A percentile compares a stretch with the other conserved stretches of the same genome.
phyloP scores from a whole-genome alignment of 2,113 vertebrate genomes.

The Apteryx mantelli region DNA sequence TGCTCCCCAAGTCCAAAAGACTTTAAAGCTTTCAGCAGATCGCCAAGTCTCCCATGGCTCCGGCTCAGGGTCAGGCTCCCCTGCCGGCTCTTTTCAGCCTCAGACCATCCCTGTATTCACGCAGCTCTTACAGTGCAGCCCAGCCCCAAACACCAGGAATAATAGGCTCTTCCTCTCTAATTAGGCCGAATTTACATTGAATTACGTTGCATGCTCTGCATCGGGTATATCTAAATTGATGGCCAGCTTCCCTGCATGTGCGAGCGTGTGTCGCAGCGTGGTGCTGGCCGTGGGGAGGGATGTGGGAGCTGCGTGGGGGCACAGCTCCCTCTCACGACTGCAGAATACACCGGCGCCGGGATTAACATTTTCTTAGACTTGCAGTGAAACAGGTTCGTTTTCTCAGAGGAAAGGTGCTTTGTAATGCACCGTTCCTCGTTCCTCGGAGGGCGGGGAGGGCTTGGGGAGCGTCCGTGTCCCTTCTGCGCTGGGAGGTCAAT shows the following conservation, averaged over 20 bases:
- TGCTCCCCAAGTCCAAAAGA: neutral
- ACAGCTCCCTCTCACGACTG: conserved; percentile 55
- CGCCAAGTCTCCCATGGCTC: neutral
- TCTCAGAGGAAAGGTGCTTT: neutral
- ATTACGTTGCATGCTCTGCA: neutral
- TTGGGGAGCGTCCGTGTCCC: neutral
- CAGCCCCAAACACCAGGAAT: neutral
- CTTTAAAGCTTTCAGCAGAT: no score
- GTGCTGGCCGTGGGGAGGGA: no score
- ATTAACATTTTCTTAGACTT: rapidly evolving
- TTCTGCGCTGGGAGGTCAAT: neutral
- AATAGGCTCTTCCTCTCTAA: neutral
- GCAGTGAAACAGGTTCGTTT: rapidly evolving
- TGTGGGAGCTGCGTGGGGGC: neutral
- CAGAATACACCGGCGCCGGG: neutral
- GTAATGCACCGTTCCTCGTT: no score
- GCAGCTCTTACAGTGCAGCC: neutral
- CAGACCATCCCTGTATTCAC: no score
- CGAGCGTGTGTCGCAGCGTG: no score
- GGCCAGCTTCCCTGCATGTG: neutral
- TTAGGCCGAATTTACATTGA: neutral
- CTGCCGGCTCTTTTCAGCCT: neutral
- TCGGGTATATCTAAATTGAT: neutral
- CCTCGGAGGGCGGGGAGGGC: neutral
- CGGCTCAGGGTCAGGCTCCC: neutral